These are phyloP conservation scores for Philaethria dido DNA, from an alignment of 2,888 invertebrate species.

Conservation along the genomic window DNA sequence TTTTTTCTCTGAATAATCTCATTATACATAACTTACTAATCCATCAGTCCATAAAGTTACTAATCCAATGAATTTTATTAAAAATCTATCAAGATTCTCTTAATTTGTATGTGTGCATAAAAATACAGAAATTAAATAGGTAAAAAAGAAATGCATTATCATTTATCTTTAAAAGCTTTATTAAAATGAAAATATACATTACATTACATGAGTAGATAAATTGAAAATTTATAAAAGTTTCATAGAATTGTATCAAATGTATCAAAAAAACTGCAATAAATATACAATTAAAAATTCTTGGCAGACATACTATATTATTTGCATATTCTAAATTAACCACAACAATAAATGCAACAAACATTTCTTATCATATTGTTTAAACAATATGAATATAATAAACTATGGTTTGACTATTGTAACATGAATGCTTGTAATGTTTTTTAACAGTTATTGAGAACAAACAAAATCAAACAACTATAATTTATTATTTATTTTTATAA, in stretches of 20 bases:
- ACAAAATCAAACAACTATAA: neutral
- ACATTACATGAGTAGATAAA: neutral
- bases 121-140: no score
- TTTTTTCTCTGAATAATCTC: neutral
- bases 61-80: no score
- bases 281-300: neutral
- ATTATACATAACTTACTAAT: neutral
- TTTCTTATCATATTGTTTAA: neutral
- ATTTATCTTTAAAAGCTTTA: constrained; percentile 9
- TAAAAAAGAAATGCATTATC: neutral
- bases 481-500: no score
- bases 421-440: no score
- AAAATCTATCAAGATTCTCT: no score
- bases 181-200: constrained; percentile 11
- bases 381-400: neutral
- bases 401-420: neutral
- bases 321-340: neutral
- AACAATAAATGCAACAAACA: constrained; percentile 1
- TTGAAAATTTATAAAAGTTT: neutral
- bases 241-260: neutral
- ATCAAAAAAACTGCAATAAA: neutral
- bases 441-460: neutral
- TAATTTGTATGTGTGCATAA: neutral
- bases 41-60: no score
- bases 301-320: neutral